Evolutionary conservation across 2,113 vertebrate genomes (phyloP).

Genomic region (Bostrychus sinensis): DNA sequence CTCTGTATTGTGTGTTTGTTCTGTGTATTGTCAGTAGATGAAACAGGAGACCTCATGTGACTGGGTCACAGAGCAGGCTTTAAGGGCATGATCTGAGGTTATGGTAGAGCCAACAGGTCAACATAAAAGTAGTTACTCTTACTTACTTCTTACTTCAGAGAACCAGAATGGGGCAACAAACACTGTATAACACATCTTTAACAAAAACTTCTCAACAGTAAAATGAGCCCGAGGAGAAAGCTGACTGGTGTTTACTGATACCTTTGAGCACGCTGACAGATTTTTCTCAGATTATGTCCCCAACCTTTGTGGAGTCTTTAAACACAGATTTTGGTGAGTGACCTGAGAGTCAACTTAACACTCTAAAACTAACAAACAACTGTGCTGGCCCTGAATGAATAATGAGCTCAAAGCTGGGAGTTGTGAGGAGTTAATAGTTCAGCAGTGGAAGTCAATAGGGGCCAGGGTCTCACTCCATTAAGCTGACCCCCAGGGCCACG

Average conservation of each 20-base stretch:
- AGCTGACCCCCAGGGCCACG: conserved; percentile 95
- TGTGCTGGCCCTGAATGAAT: conserved; percentile 83
- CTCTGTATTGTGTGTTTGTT: too few relatives aligned
- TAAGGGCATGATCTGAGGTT: too few relatives aligned
- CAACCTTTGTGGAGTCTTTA: not conserved
- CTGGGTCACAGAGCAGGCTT: too few relatives aligned
- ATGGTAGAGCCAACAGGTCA: too few relatives aligned
- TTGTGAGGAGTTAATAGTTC: conserved; percentile 99
- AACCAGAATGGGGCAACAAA: too few relatives aligned
- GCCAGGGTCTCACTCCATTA: conserved; percentile 98
- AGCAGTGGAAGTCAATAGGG: conserved; percentile 95
- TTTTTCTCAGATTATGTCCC: not conserved
- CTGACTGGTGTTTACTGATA: not conserved
- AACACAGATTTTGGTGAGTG: not conserved
- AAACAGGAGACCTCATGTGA: too few relatives aligned
- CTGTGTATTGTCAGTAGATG: not conserved
- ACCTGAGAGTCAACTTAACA: conserved; percentile 26
- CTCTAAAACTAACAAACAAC: conserved; percentile 48
- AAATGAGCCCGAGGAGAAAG: not conserved
- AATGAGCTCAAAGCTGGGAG: conserved; percentile 87
- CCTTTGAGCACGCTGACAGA: not conserved
- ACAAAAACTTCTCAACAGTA: not conserved
- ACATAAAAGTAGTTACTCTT: too few relatives aligned
- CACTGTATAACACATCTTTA: too few relatives aligned
- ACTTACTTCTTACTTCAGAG: too few relatives aligned